Conservation (phyloP, 30 jellyfish, hydroid and myxozoan species). For the Morbakka virulenta region DNA sequence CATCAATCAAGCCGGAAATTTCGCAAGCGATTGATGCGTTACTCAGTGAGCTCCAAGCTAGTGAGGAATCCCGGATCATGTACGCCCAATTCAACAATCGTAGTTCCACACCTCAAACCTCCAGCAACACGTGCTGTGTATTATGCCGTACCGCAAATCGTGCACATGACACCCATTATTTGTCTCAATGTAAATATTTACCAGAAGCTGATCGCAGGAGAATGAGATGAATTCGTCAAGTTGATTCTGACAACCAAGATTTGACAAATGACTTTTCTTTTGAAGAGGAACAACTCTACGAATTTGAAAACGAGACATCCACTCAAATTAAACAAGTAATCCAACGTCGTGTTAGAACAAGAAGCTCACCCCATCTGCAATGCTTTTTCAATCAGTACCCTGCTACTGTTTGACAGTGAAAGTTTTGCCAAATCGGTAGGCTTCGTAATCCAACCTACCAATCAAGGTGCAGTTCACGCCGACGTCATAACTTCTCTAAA, state of each 20-base stretch:
- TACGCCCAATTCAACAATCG: background rate
- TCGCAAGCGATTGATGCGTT: conserved; percentile 54
- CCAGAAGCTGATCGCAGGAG: conserved; percentile 17
- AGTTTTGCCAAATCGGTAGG: no score
- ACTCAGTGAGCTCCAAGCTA: conserved; percentile 12
- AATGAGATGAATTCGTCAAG: background rate
- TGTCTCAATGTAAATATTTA: conserved; percentile 3
- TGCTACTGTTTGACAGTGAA: background rate
- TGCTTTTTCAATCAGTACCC: background rate
- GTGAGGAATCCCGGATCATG: conserved; percentile 20
- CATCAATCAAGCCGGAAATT: conserved; percentile 47
- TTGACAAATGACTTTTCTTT: no score
- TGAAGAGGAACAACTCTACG: no score
- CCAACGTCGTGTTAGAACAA: conserved; percentile 2
- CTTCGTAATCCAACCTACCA: no score
- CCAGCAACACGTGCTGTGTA: background rate
- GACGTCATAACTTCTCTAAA: no score
- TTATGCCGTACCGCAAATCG: background rate
- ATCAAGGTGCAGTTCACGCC: no score
- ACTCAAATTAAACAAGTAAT: background rate
- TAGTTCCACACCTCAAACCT: background rate
- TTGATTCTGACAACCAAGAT: background rate
- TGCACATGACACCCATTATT: conserved; percentile 4
- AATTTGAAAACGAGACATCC: no score
- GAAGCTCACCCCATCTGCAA: conserved; percentile 11